Evolutionary conservation across 2,888 invertebrate genomes (phyloP), one percentile per base, ranked within the genome.

Genomic region (Folsomia manolachei): DNA sequence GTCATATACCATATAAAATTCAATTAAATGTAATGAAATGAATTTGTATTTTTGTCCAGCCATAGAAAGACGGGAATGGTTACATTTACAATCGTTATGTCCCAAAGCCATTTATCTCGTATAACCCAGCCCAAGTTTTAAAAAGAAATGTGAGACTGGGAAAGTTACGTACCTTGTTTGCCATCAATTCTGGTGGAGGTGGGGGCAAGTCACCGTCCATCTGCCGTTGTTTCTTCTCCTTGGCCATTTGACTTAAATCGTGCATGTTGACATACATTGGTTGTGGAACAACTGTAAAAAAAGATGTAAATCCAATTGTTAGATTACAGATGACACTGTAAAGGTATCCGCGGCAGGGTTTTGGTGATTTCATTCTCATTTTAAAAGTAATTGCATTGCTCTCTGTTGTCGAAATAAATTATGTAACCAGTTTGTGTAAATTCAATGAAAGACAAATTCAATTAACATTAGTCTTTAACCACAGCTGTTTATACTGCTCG

Each of bases 231-330:
- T 72, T 62, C 85, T 87, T 92, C 84, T 86, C 87, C 14, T 92
- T 92, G 61, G 93, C 93, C 86, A 93, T 87, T 81, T 89, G 90
- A 25, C 92, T 93, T 83, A 94, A 85, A 84, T 95, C 94, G 78
- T 93, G 92, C 93, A 94, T 93, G 84, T 95, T 95, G 82, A 94
- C 94, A 85, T 95, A 95, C 82, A 94, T 88, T 25, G 94, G 94
- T 84, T 91, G 90, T 61, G 88, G 88, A 70, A 83, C 81, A 77
- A 83, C 83, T 83, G 77, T 18, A 75, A 78, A 63, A 61, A 25
- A 39, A 56, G 4, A 14, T 19, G 56, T 56, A 56, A 56, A 39
- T 39, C 14, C 39, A 39, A 39, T 39, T 39, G 39, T 39, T 39
- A 39, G 7, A 39, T 39, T 39, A 39, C 14, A 39, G n/a, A n/a